A percentile compares a stretch with the other conserved stretches of the same genome.
phyloP scores from a whole-genome alignment of 2,113 vertebrate species.

The Hippocampus guttulatus region DNA sequence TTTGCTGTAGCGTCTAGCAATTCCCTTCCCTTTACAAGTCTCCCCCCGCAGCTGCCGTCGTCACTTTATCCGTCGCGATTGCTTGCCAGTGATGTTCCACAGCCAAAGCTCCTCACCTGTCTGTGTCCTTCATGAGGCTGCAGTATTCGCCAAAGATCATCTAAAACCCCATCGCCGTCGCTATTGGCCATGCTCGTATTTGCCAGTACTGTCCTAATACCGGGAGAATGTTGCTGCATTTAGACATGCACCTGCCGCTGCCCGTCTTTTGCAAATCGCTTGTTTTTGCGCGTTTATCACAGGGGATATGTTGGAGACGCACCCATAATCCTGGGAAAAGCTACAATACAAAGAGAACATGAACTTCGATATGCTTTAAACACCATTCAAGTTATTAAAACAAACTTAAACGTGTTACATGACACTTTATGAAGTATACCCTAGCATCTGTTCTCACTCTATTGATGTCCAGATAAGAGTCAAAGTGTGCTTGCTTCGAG shows the following conservation, averaged over 20 bases:
- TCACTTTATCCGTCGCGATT: constrained; percentile 46
- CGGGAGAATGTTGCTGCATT: constrained; percentile 37
- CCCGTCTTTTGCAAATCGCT: constrained; percentile 20
- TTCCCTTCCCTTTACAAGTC: constrained; percentile 21
- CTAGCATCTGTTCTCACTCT: no score
- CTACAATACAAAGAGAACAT: no score
- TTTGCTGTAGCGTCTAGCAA: constrained; percentile 14
- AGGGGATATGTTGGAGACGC: not conserved
- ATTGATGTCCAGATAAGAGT: not conserved
- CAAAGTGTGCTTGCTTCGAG: not conserved
- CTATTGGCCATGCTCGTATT: constrained; percentile 32
- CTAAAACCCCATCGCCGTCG: constrained; percentile 35
- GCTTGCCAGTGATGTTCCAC: constrained; percentile 50
- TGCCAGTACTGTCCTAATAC: constrained; percentile 44
- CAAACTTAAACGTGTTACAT: no score
- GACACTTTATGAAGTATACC: no score
- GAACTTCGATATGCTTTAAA: no score
- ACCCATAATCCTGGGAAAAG: no score
- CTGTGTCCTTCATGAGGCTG: constrained; percentile 48
- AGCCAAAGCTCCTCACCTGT: constrained; percentile 57
- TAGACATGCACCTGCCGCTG: constrained; percentile 47
- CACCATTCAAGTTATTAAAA: no score
- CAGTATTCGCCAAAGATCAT: constrained; percentile 53
- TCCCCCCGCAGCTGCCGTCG: constrained; percentile 50
- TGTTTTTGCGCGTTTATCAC: constrained; percentile 28